Evolutionary conservation across 2,888 invertebrate genomes (phyloP).

Genomic region (Patella caerulea): DNA sequence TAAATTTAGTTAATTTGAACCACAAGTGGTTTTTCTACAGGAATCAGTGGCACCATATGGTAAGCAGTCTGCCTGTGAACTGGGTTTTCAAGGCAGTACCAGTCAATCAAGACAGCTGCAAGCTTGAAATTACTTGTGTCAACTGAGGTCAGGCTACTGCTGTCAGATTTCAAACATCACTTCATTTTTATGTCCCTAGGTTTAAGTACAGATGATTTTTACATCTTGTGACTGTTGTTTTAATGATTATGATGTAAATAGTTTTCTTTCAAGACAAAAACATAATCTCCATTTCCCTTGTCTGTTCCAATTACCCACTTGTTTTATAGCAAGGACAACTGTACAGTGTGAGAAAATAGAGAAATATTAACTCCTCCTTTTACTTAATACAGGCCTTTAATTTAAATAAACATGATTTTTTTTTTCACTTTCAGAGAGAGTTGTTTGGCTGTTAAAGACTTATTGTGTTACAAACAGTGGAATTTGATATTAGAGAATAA

Average conservation of each 20-base stretch:
- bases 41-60: slow-evolving; percentile 1
- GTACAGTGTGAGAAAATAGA: slow-evolving; percentile 1
- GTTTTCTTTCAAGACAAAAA: not conserved
- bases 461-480: slow-evolving; percentile 96
- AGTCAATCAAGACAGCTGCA: slow-evolving; percentile 9
- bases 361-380: not conserved
- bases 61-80: not conserved
- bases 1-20: not conserved
- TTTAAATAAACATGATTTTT: slow-evolving; percentile 6
- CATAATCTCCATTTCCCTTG: not conserved
- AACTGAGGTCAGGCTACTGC: slow-evolving; percentile 2
- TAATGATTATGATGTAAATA: slow-evolving; percentile 8
- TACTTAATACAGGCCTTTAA: not conserved
- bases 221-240: not conserved
- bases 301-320: not conserved
- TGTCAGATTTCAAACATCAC: slow-evolving; percentile 3
- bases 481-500: slow-evolving; percentile 90
- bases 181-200: not conserved
- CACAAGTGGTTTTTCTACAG: slow-evolving; percentile 4
- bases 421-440: slow-evolving; percentile 79
- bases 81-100: slow-evolving; percentile 1
- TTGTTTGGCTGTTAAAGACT: slow-evolving; percentile 89
- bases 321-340: slow-evolving; percentile 27
- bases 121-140: not conserved
- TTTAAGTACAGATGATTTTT: not conserved